These are phyloP conservation scores for Dipodomys ordii DNA, from an alignment of 2,113 vertebrate genomes.

Conservation along the genomic window DNA sequence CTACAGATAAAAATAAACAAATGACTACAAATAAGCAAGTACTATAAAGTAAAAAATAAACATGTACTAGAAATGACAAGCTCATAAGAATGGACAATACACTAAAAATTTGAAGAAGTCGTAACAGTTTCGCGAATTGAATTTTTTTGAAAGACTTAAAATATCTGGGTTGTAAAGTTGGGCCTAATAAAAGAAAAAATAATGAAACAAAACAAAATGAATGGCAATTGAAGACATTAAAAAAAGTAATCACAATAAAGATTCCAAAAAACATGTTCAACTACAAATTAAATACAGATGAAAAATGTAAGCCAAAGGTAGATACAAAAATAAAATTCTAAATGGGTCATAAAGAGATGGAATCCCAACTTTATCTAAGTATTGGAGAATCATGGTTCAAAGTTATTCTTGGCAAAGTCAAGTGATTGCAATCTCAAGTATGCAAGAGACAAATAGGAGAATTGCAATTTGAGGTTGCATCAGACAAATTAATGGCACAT, in stretches of 20 bases:
- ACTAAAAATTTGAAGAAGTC: neutral
- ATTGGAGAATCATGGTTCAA: neutral
- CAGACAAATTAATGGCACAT: no score
- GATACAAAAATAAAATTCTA: neutral
- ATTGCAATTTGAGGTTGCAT: no score
- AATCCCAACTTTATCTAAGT: neutral
- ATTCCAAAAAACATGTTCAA: neutral
- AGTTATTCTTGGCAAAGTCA: no score
- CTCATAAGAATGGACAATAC: neutral
- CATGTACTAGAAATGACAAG: neutral
- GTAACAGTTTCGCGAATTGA: neutral
- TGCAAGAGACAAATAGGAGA: neutral
- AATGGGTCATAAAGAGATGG: neutral
- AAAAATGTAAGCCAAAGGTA: neutral
- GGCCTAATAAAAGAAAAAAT: neutral
- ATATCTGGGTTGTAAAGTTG: neutral
- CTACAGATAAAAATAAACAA: neutral
- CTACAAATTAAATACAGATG: neutral
- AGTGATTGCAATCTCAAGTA: no score
- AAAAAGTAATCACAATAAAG: neutral
- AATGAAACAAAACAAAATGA: neutral
- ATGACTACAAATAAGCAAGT: neutral
- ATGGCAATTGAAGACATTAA: neutral
- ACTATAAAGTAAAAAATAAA: neutral
- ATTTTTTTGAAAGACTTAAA: conserved; percentile 5